Percentiles rank a stretch among this genome's conserved stretches.
Conservation (phyloP, 2,797 vertebrate species). For the Lepilemur ruficaudatus region DNA sequence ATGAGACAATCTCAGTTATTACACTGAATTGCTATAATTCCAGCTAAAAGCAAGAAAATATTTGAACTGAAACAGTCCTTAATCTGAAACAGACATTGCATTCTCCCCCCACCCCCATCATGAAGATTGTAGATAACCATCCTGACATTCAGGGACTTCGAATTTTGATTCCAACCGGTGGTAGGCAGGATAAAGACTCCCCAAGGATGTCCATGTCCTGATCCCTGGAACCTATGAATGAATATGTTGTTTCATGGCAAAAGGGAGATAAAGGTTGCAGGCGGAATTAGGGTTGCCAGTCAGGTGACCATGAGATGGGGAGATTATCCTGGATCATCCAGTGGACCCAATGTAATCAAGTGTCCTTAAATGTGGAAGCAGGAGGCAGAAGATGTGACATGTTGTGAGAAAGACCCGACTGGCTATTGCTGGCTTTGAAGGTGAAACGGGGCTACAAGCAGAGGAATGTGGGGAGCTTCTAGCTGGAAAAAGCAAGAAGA, state of each 20-base stretch:
- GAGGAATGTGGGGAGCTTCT: neutral
- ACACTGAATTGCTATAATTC: neutral
- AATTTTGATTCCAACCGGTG: neutral
- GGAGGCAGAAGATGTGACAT: neutral
- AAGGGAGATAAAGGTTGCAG: neutral
- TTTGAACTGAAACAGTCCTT: neutral
- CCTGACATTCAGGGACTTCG: neutral
- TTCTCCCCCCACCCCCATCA: neutral
- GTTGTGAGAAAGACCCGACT: neutral
- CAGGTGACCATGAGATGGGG: neutral
- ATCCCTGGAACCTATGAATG: neutral
- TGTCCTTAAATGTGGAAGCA: neutral
- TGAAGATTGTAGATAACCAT: neutral
- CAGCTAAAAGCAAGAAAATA: conserved; percentile 20
- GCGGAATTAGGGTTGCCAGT: neutral
- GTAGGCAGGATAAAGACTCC: neutral
- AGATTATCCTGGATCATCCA: neutral
- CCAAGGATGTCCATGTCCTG: neutral
- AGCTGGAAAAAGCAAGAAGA: neutral
- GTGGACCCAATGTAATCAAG: neutral
- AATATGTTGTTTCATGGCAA: neutral
- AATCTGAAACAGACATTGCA: neutral
- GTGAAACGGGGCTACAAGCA: neutral
- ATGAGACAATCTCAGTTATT: neutral
- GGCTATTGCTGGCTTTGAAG: neutral